Evolutionary conservation across 2,888 invertebrate species (phyloP), one percentile per base, ranked within the genome.

Genomic region (Conchocele bisecta): DNA sequence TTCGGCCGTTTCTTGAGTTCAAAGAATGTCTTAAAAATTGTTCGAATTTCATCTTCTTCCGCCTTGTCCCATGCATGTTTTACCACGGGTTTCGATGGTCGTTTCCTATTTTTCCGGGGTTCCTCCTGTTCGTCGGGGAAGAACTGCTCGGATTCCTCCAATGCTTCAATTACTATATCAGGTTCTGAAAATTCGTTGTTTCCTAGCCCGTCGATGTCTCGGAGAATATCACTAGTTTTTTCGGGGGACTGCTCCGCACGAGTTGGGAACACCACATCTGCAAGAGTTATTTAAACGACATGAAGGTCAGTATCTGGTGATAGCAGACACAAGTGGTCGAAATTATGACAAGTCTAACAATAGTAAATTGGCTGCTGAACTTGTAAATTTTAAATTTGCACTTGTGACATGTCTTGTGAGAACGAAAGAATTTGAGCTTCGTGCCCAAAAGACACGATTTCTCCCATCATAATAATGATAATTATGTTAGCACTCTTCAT

Each of bases 251-350:
- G 17, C 3, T 13, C 20, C 33, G 11, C 29, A 17, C 26, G 9
- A 31, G 7, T 51, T 24, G 20, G 17, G n/a, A 51, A 51, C 9
- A 51, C 51, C 11, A 51, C 31, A 20, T 51, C 51, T 51, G 28
- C 11, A 51, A 51, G 11, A 29, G 20, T 51, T n/a, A 29, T 17
- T 17, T 24, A 51, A 15, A 6, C 17, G 28, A 51, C 31, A n/a
- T 29, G n/a, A 51, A 42, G 22, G 42, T 20, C 3, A 29, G 17
- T 29, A 4, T 26, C 17, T 28, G 28, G 17, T 29, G 4, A 28
- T 13, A n/a, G 29, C 20, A 51, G n/a, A 7, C 51, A 5, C 26
- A 20, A 51, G 33, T n/a, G n/a, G n/a, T n/a, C n/a, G n/a, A n/a
- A n/a, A n/a, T n/a, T n/a, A n/a, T n/a, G n/a, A n/a, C n/a, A n/a